Evolutionary conservation across 2,113 vertebrate species (phyloP), one percentile per base, ranked within the genome.

Genomic region (Callipepla squamata): DNA sequence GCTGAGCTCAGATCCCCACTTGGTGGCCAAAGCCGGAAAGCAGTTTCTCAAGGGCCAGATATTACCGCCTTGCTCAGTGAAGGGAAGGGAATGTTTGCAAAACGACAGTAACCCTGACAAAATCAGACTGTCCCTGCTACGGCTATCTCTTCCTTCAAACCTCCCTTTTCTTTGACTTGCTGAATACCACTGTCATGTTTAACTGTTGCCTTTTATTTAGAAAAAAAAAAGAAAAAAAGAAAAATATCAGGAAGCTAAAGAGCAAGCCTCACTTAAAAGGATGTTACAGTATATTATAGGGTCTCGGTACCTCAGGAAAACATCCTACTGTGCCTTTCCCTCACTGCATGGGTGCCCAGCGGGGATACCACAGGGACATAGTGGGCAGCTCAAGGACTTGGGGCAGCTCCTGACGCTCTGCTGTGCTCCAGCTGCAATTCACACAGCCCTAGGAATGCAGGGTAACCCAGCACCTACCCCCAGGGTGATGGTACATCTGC

Each of bases 341-440:
- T 4, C 42, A 6, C 36, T 22, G 21, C 30, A 20, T 0, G 1
- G 36, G 11, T 32, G 47, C 47, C 4, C 3, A 63, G 63, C 45
- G 28, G 73, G 55, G n/a, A 47, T 0, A 0, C 19, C 5, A 2
- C 15, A 8, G 38, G 44, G 70, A 42, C 40, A 7, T 6, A 9
- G 22, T 0, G 0, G 30, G 65, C 0, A 1, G 19, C 53, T 70
- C 28, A 4, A 32, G 30, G 26, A 30, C 28, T 32, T 32, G 28
- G 17, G 53, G 28, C 28, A 32, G 28, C 53, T 57, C 53, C 53
- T 32, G 28, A 16, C 10, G 16, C 30, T 57, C 53, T 57, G 53
- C 30, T 18, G 30, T 6, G 9, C 30, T 13, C 30, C 28, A 15
- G 16, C 28, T 55, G 53, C 53, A 55, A 18, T 32, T 32, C 53